phyloP scores from a whole-genome alignment of 2,888 invertebrate species.

The Neoaliturus tenellus region DNA sequence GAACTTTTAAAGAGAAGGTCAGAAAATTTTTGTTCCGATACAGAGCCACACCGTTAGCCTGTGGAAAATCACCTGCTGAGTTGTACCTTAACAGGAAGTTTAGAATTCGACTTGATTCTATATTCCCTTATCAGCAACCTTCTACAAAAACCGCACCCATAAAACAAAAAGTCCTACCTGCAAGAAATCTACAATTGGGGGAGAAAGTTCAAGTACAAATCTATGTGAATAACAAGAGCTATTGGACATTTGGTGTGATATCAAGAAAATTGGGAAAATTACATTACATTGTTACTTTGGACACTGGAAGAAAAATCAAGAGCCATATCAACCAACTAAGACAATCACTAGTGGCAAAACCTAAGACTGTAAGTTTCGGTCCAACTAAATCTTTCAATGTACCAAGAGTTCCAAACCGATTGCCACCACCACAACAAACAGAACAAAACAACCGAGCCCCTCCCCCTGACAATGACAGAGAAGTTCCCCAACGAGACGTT shows the following conservation, averaged over 20 bases:
- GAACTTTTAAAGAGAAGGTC: background rate
- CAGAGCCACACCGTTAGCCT: conserved; percentile 58
- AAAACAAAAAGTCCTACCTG: background rate
- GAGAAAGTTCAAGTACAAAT: conserved; percentile 49
- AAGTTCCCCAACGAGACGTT: too few species aligned
- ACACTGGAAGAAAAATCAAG: background rate
- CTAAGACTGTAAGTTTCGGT: too few species aligned
- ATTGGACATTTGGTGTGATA: background rate
- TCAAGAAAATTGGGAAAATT: background rate
- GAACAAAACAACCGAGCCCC: too few species aligned
- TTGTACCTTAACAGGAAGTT: conserved; percentile 58
- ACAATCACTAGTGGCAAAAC: background rate
- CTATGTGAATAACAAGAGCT: background rate
- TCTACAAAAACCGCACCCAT: background rate
- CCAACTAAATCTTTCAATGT: too few species aligned
- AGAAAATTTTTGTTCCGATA: conserved; percentile 55
- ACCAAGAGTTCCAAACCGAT: too few species aligned
- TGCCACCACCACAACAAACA: too few species aligned
- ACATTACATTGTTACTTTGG: background rate
- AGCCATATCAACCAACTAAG: background rate
- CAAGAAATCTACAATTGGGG: conserved; percentile 13
- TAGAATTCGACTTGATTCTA: conserved; percentile 45
- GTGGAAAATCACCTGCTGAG: conserved; percentile 59
- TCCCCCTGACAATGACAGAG: too few species aligned
- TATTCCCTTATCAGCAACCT: conserved; percentile 30